These are phyloP conservation scores for Panagrolaimus sp. DNA, from an alignment of 1,140 invertebrate genomes.

Conservation along the genomic window DNA sequence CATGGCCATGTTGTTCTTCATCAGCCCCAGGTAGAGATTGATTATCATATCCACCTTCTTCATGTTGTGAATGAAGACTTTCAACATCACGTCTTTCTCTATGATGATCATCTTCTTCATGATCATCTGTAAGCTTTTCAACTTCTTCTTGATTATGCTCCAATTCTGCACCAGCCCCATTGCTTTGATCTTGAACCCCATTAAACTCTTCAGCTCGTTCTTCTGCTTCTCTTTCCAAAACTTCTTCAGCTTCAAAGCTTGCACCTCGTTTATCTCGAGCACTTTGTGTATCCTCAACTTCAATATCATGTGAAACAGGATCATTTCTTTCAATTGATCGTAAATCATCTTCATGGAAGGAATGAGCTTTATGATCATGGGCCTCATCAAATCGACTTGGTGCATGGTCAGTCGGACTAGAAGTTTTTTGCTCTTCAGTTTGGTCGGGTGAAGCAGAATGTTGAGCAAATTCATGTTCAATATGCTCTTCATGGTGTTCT, in stretches of 20 bases:
- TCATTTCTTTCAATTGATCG: neutral
- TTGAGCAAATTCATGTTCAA: neutral
- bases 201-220: neutral
- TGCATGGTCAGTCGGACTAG: neutral
- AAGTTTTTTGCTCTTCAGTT: neutral
- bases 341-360: neutral
- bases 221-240: neutral
- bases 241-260: neutral
- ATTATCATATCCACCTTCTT: neutral
- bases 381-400: neutral
- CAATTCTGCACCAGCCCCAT: no score
- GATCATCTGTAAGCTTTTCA: neutral
- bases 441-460: neutral
- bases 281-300: neutral
- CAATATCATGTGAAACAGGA: neutral
- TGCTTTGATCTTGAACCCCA: neutral
- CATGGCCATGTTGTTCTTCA: neutral
- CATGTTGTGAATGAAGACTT: neutral
- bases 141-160: slow-evolving; percentile 15
- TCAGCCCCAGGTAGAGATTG: neutral
- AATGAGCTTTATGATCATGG: neutral
- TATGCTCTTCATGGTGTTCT: neutral
- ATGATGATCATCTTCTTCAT: neutral
- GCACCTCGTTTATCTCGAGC: neutral
- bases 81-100: neutral